Base-by-base conservation (phyloP, 1,140 invertebrate genomes). In the Thalassaphorura encarpata region DNA sequence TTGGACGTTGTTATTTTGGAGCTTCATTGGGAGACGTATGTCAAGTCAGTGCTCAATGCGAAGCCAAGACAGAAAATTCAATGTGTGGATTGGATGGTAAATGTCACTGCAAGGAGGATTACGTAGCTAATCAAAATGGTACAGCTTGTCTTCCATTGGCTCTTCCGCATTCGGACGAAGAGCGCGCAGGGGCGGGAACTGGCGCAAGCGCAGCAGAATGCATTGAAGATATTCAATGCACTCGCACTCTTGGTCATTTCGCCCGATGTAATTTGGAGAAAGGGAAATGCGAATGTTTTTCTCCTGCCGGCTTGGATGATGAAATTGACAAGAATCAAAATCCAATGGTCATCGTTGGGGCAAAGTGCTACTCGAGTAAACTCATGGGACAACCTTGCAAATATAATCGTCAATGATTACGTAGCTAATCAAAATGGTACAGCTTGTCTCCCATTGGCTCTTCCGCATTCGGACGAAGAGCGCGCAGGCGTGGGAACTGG, bases 21-120 rank as follows among this genome's bases (percentile, higher is more conserved):
- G 60, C 63, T 4, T 50, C 57, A 6, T n/a, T 36, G 33, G 63
- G 63, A 0, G 63, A 65, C 27, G 60, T 60, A 26, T 65, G 63
- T 54, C 63, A 65, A 58, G 60, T 62, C 1, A 45, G 4, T 41
- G 18, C 57, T 3, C 63, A 65, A 28, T 65, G 63, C 29, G 16
- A 33, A 6, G 47, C 57, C 3, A 62, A 59, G 55, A 61, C 57
- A 0, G 36, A 29, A 27, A 28, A 60, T 29, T 56, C 57, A 6
- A 29, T 39, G 0, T 65, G 63, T 41, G 60, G 63, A 11, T 31
- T 28, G n/a, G 54, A 65, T 41, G 63, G 63, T 16, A 65, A 65
- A 52, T 65, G 63, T 31, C 31, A 29, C 19, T 65, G 63, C 36
- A 29, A 16, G 4, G 46, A 54, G 1, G 56, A 56, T 1, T 60